Percentiles rank a stretch among this genome's conserved stretches.
Conservation (phyloP, 2,113 vertebrate species). For the Phaethornis superciliosus region DNA sequence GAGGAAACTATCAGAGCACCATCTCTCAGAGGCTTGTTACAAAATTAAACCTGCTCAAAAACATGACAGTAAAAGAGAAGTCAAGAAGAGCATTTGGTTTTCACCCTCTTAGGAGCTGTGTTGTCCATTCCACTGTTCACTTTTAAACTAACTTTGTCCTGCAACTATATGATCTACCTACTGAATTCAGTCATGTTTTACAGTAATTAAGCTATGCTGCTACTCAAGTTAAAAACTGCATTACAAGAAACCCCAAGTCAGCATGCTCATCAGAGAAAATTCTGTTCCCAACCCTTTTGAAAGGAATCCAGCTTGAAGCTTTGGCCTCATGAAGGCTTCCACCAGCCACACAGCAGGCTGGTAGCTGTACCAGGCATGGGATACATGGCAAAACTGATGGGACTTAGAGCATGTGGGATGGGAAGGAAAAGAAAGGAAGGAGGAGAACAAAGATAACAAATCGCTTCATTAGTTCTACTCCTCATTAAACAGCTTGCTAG, state of each 20-base stretch:
- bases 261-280: background rate
- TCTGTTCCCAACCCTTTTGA: background rate
- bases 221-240: background rate
- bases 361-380: fast-evolving
- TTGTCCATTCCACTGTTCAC: background rate
- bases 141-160: background rate
- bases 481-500: background rate
- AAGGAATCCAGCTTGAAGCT: background rate
- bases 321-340: background rate
- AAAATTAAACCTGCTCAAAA: background rate
- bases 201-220: background rate
- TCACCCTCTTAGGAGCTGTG: background rate
- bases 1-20: background rate
- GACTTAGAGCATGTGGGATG: background rate
- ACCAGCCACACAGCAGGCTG: background rate
- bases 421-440: background rate
- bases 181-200: background rate
- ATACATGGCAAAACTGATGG: background rate
- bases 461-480: background rate
- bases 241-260: background rate
- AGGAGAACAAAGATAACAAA: background rate
- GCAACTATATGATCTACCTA: background rate
- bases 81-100: background rate
- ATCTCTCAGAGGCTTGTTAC: background rate
- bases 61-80: fast-evolving